Evolutionary conservation across 2,113 vertebrate species (phyloP), one percentile per base, ranked within the genome.

Genomic region (Stigmatopora argus): DNA sequence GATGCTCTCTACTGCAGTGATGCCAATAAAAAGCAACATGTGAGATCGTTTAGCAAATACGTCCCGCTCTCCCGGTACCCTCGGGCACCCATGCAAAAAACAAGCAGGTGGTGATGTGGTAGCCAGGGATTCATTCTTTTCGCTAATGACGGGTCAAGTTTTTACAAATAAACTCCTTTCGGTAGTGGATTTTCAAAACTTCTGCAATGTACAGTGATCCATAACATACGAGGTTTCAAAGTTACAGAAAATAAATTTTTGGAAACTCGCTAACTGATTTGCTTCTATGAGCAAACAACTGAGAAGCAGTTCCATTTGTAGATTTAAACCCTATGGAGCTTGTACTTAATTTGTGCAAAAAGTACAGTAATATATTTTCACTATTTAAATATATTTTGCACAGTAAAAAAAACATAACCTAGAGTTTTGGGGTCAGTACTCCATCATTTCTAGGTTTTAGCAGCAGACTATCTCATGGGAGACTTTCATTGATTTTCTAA

Each of bases 21-120:
- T n/a, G 62, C 57, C 48, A 3, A 56, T 31, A 64, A 59, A 61
- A 47, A 47, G 2, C 70, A 34, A 19, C 67, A 13, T 60, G 23
- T 47, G 10, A 7, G 35, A 18, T 46, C 56, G 62, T 59, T 19
- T 10, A 31, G 57, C 49, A 51, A 64, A 62, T 18, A 70, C 41
- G 41, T 61, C 19, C 51, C 9, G 8, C 19, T 26, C 44, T 18
- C 21, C 11, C 19, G 19, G 12, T 14, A 47, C 49, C 51, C 66
- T 66, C 26, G 21, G 2, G 72, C 46, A 56, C 26, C 61, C 35
- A 47, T 9, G n/a, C 35, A 67, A 75, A 71, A 71, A 67, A 69
- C 52, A 15, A 61, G 63, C 71, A 75, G 74, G 67, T 77, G 71
- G 62, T 5, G 3, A 58, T 52, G 49, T 18, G 51, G 71, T 71